A percentile compares a stretch with the other conserved stretches of the same genome.
These are phyloP conservation scores for Anthopleura sola DNA, from an alignment of 64 coral and sea anemone species.

Conservation along the genomic window DNA sequence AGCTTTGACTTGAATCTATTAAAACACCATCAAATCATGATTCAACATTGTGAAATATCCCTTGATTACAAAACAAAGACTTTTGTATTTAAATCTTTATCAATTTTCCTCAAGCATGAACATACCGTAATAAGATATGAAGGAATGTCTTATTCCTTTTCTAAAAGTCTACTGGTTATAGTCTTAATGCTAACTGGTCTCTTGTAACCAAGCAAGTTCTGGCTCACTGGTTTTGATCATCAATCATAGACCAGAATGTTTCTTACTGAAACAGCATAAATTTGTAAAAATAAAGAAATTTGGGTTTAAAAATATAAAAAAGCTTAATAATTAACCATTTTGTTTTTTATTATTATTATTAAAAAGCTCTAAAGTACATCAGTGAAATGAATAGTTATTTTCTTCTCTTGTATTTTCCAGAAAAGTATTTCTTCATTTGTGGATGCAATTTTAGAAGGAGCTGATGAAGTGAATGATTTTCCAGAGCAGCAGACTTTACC, in stretches of 20 bases:
- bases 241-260: no score
- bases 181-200: background rate
- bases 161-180: background rate
- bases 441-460: constrained; percentile 58
- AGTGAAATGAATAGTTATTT: background rate
- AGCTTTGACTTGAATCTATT: no score
- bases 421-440: constrained; percentile 68
- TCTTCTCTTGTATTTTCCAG: constrained; percentile 20
- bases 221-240: no score
- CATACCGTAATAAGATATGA: background rate
- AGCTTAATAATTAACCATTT: no score
- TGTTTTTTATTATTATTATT: no score
- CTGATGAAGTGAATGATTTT: constrained; percentile 34
- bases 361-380: no score
- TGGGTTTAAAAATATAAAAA: no score
- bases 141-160: background rate
- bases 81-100: background rate
- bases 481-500: constrained; percentile 55
- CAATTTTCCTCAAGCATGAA: background rate
- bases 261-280: no score
- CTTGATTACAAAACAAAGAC: background rate
- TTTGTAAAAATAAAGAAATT: no score
- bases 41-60: background rate
- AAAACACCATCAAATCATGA: background rate
- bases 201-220: no score